Base-by-base conservation (phyloP, 2,797 vertebrate genomes). In the Hybognathus amarus region DNA sequence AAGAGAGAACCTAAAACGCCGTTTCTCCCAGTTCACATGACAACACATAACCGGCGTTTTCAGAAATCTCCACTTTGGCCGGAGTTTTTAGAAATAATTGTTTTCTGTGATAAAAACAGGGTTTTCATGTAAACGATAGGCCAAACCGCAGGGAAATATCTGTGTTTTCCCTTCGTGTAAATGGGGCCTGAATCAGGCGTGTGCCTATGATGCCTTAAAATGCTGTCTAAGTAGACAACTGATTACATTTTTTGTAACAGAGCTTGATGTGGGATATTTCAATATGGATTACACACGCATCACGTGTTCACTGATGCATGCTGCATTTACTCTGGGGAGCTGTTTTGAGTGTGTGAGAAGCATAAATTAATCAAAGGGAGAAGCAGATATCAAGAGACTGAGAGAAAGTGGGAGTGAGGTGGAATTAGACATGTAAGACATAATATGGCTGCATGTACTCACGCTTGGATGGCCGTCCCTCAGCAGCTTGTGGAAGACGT, bases 401-500 rank as follows among this genome's bases (percentile, higher is more conserved):
- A 66, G 45, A 27, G 50, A 47, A 27, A 52, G 30, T 1, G 42
- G n/a, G 20, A 33, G 13, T n/a, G 5, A 30, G 36, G 6, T 70
- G 20, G 40, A 73, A 83, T 17, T 45, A 52, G 63, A 77, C 9
- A 1, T 59, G 12, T 10, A 52, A 15, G 45, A 40, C 45, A 36
- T 38, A 20, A 18, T 13, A 70, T 10, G 18, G 36, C 54, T 3
- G 5, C 50, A n/a, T n/a, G 56, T 83, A 95, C 97, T 91, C 92
- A 99, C 98, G 0, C 96, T 96, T 1, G 96, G 95, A 87, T 99
- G 98, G 76, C 98, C 98, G 2, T 99, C 98, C 6, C 97, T 95
- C 84, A 99, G 96, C 20, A 99, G 94, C 84, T 99, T 99, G 94
- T 99, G 98, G 93, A 99, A 97, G 89, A 99, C 97, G 0, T 99